phyloP scores from a whole-genome alignment of 1,140 invertebrate species.

The Dolichoris vasculosae region DNA sequence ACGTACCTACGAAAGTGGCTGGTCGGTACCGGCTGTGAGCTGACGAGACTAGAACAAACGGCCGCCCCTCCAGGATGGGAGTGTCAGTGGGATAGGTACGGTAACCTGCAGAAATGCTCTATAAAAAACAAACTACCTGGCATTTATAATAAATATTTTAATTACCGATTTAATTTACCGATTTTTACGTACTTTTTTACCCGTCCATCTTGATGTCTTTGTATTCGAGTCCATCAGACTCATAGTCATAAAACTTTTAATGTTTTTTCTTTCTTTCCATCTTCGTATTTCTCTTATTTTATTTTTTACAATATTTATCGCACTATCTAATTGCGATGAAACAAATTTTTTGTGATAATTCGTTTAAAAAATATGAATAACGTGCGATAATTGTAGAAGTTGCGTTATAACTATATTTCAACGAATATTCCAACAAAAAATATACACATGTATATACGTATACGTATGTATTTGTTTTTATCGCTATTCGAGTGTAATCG shows the following conservation, averaged over 20 bases:
- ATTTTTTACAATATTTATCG: not conserved
- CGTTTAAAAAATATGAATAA: constrained; percentile 32
- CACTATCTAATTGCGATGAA: not conserved
- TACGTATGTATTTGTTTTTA: no score
- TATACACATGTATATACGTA: no score
- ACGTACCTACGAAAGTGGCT: constrained; percentile 79
- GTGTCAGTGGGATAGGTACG: constrained; percentile 86
- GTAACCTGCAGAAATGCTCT: constrained; percentile 60
- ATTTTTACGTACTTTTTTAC: constrained; percentile 50
- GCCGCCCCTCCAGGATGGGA: constrained; percentile 82
- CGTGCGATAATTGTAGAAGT: not conserved
- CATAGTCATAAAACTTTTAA: constrained; percentile 15
- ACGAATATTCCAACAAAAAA: no score
- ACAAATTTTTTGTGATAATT: constrained; percentile 32
- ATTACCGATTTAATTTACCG: constrained; percentile 53
- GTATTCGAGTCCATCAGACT: constrained; percentile 12
- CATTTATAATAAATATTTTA: constrained; percentile 56
- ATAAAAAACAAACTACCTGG: constrained; percentile 48
- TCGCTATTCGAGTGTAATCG: not conserved
- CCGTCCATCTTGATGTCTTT: constrained; percentile 16
- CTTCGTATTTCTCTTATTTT: not conserved
- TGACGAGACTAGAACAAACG: constrained; percentile 77
- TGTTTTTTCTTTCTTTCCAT: not conserved
- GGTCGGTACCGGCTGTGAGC: constrained; percentile 76
- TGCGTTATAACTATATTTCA: no score